Evolutionary conservation across 2,888 invertebrate species (phyloP).

Genomic region (Lysandra coridon): DNA sequence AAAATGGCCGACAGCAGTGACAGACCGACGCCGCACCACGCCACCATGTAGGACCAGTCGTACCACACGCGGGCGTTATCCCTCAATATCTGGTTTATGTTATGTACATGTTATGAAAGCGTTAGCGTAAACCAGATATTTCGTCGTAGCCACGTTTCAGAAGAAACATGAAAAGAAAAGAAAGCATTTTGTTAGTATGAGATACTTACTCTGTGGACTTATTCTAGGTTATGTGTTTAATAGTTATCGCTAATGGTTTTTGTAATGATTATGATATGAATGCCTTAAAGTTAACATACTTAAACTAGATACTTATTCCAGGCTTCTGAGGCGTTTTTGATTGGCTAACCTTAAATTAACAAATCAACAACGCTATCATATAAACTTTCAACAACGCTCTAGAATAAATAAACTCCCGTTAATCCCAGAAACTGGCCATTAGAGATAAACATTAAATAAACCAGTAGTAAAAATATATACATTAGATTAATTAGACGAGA

Average conservation of each 20-base stretch:
- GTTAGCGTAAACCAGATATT: conserved; percentile 79
- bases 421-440: neutral
- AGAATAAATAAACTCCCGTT: neutral
- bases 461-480: conserved; percentile 24
- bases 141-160: conserved; percentile 74
- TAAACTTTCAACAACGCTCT: too few species aligned
- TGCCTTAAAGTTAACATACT: neutral
- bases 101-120: conserved; percentile 57
- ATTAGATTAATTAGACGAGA: conserved; percentile 37
- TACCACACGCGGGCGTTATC: conserved; percentile 92
- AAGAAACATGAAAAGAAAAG: conserved; percentile 79
- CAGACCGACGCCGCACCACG: conserved; percentile 97
- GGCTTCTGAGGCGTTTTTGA: neutral
- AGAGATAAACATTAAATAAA: conserved; percentile 5
- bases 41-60: conserved; percentile 98
- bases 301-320: neutral
- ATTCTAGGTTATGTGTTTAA: conserved; percentile 46
- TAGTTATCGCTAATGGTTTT: conserved; percentile 6
- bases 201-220: conserved; percentile 58
- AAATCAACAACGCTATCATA: neutral
- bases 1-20: conserved; percentile 94
- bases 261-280: neutral
- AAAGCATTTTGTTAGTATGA: conserved; percentile 78
- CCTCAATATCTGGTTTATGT: conserved; percentile 87
- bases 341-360: neutral